Evolutionary conservation across 2,113 vertebrate species (phyloP), one percentile per base, ranked within the genome.

Genomic region (Centropristis striata): DNA sequence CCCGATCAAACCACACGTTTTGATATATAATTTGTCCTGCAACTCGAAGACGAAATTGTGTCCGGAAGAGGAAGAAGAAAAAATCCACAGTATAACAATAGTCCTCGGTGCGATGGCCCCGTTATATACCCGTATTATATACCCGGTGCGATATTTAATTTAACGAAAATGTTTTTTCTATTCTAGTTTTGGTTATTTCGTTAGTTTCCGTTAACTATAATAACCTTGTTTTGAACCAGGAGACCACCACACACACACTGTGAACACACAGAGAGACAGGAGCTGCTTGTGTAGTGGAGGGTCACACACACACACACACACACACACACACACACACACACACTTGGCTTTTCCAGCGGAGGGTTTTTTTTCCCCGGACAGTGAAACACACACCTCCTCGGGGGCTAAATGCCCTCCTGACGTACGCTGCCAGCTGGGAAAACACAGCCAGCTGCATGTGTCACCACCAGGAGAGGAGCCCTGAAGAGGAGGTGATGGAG

Each of bases 391-490:
- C 72, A 85, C 27, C 55, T 71, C 27, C 55, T 71, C 15, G 23
- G 71, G 74, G 73, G 86, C 79, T 68, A 77, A 78, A 60, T 81
- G 81, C 55, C 81, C 72, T 77, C 71, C 78, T 80, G 79, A 84
- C 74, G 71, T 28, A 65, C 1, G 2, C 64, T 69, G 78, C 78
- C 87, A 90, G 86, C 91, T 90, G 89, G 84, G 79, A 84, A 92
- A 89, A 90, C 85, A 89, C 41, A 72, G 68, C 81, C 32, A 4
- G 63, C 66, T 63, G 70, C 20, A 23, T 67, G 73, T 79, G 63
- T 91, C 72, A 80, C 75, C 61, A 58, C 55, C 42, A 69, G 54
- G 51, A 54, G 46, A 57, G 13, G 44, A 59, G 55, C 57, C 68
- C 36, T 70, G 66, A 71, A 66, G 61, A 67, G 54, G 76, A 55